Conservation (phyloP, 2,797 vertebrate species). For the Pteronotus mesoamericanus region DNA sequence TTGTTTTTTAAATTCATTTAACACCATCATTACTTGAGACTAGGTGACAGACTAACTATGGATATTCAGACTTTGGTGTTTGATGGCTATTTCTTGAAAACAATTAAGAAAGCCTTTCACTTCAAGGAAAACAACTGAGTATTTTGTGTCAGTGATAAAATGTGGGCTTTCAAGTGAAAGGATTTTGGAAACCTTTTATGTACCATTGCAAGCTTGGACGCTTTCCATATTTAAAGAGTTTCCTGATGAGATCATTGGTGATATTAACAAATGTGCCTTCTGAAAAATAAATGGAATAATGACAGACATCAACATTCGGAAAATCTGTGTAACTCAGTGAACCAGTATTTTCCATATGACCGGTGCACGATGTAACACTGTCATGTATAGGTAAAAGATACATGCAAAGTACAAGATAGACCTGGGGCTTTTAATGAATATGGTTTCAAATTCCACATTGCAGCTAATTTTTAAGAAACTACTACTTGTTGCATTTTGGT, state of each 20-base stretch:
- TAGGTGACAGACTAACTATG: neutral
- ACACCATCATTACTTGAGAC: neutral
- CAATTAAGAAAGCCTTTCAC: neutral
- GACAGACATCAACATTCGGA: neutral
- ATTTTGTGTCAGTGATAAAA: neutral
- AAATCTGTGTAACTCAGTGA: neutral
- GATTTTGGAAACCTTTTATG: neutral
- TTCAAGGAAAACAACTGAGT: neutral
- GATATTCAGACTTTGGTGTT: neutral
- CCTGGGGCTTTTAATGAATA: neutral
- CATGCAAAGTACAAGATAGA: neutral
- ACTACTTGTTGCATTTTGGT: neutral
- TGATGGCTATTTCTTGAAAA: neutral
- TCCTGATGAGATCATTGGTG: neutral
- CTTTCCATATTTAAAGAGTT: neutral
- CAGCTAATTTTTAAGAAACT: neutral
- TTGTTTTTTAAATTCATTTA: neutral
- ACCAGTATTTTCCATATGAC: neutral
- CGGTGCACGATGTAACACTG: neutral
- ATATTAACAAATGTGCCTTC: neutral
- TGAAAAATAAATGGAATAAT: neutral
- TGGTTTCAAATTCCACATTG: neutral
- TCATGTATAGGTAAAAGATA: neutral
- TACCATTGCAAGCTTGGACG: neutral
- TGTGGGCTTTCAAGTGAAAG: neutral